Evolutionary conservation across 2,797 vertebrate species (phyloP).

Genomic region (Chaetodon trifasciatus): DNA sequence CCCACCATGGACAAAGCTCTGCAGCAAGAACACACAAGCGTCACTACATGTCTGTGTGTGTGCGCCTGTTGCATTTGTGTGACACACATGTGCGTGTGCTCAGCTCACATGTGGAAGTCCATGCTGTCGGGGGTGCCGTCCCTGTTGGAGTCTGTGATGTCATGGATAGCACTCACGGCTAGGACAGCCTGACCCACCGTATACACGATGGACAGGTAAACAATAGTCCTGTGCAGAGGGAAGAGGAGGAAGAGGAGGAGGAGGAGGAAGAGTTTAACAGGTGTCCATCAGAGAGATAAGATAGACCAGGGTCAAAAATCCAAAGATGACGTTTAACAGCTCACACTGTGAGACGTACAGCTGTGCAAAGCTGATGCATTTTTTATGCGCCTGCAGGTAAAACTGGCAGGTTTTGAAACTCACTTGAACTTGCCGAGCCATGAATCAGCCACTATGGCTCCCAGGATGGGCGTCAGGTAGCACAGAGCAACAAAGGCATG

Average conservation of each 20-base stretch:
- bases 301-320: conserved; percentile 35
- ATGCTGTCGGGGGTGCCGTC: conserved; percentile 84
- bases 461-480: conserved; percentile 93
- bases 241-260: neutral
- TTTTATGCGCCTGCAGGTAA: neutral
- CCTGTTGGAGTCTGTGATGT: conserved; percentile 85
- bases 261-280: neutral
- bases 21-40: neutral
- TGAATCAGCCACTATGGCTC: conserved; percentile 93
- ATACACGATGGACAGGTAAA: conserved; percentile 94
- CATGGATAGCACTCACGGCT: conserved; percentile 89
- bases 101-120: conserved; percentile 89
- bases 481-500: conserved; percentile 94
- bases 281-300: conserved; percentile 26
- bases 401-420: conserved; percentile 64
- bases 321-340: conserved; percentile 25
- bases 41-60: neutral
- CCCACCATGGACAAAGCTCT: conserved; percentile 92
- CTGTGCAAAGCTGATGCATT: neutral
- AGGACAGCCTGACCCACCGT: conserved; percentile 87
- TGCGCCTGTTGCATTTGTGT: too few relatives aligned
- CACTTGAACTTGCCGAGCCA: conserved; percentile 98
- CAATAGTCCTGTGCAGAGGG: conserved; percentile 89
- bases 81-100: neutral
- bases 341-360: neutral